These are phyloP conservation scores for Ceriagrion tenellum DNA, from an alignment of 2,888 invertebrate species.

Conservation along the genomic window DNA sequence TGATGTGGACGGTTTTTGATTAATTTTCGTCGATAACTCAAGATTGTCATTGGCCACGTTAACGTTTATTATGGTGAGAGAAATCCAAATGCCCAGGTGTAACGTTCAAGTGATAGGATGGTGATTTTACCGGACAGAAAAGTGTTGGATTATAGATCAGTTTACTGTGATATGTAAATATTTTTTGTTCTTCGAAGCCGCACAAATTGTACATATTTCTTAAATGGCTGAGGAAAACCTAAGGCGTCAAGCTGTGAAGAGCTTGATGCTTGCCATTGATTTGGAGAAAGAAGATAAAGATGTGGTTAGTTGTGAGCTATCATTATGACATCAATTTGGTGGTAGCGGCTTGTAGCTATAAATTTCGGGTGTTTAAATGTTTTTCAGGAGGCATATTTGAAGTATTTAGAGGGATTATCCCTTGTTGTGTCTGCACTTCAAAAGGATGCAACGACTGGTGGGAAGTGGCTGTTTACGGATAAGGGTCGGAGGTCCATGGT, in stretches of 20 bases:
- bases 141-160: not conserved
- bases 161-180: not conserved
- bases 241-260: conserved; percentile 37
- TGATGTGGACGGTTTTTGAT: too few species aligned
- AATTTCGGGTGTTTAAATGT: not conserved
- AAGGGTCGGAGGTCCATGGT: conserved; percentile 45
- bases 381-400: conserved; percentile 46
- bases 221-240: conserved; percentile 48
- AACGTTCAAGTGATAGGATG: not conserved
- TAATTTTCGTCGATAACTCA: not conserved
- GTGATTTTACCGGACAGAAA: not conserved
- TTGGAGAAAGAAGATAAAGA: conserved; percentile 55
- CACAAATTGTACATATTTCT: not conserved
- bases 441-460: conserved; percentile 43
- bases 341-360: not conserved
- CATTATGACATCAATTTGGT: not conserved
- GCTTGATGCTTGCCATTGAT: conserved; percentile 50
- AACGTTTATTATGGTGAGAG: not conserved
- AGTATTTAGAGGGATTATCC: conserved; percentile 46
- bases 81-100: not conserved
- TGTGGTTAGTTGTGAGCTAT: conserved; percentile 22
- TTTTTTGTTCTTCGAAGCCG: not conserved
- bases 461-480: conserved; percentile 48
- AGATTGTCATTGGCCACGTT: not conserved
- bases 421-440: conserved; percentile 37